phyloP scores from a whole-genome alignment of 2,888 invertebrate species.

The Anarsia innoxiella region DNA sequence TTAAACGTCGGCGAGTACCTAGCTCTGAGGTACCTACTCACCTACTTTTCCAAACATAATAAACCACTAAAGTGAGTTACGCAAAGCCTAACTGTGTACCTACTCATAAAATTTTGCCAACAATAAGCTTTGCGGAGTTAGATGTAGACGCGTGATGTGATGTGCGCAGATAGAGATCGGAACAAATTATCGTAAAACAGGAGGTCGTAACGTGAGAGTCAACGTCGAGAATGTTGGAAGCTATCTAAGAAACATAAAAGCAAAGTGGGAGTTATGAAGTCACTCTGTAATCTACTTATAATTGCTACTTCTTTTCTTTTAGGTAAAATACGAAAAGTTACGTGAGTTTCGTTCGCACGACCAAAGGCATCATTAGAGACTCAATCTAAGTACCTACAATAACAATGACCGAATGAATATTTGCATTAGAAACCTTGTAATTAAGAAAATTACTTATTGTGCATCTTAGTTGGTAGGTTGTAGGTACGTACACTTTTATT shows the following conservation, averaged over 20 bases:
- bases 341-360: conserved; percentile 5
- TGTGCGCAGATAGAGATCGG: conserved; percentile 8
- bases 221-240: conserved; percentile 1
- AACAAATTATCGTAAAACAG: conserved; percentile 13
- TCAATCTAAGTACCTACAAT: too few species aligned
- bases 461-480: too few species aligned
- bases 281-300: too few species aligned
- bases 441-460: too few species aligned
- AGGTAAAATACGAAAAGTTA: conserved; percentile 8
- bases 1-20: too few species aligned
- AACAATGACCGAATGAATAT: too few species aligned
- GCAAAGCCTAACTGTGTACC: conserved; percentile 2
- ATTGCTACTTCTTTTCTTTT: conserved; percentile 9
- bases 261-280: conserved; percentile 18
- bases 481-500: too few species aligned
- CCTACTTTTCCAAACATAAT: background rate
- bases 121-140: conserved; percentile 3
- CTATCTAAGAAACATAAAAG: conserved; percentile 10
- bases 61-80: background rate
- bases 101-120: conserved; percentile 6
- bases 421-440: too few species aligned
- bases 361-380: too few species aligned
- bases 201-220: conserved; percentile 16
- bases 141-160: conserved; percentile 1
- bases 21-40: too few species aligned